A percentile compares a stretch with the other conserved stretches of the same genome.
phyloP scores from a whole-genome alignment of 37 sponge, comb jelly and placozoan genomes.

The Axinella damicornis region DNA sequence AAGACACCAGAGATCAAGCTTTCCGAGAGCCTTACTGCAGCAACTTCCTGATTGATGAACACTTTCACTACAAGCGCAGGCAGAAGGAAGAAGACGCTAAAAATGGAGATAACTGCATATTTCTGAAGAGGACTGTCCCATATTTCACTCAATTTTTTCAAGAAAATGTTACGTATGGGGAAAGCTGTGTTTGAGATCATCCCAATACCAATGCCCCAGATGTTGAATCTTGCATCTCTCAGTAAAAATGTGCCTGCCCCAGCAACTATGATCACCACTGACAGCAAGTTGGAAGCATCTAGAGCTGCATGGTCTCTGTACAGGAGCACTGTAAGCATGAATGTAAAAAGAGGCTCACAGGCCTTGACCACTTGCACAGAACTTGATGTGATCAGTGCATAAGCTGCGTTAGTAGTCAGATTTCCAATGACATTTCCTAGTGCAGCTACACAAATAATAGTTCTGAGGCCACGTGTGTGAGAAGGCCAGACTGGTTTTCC shows the following conservation, averaged over 20 bases:
- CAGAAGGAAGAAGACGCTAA: not conserved
- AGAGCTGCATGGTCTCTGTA: not conserved
- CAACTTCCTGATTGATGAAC: not conserved
- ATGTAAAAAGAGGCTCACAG: not conserved
- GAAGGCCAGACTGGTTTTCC: too few species aligned
- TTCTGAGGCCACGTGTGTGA: too few species aligned
- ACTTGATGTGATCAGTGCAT: not conserved
- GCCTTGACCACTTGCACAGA: not conserved
- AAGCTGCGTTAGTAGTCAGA: too few species aligned
- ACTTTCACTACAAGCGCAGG: not conserved
- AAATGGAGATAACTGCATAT: not conserved
- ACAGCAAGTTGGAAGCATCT: too few species aligned
- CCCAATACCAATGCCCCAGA: not conserved
- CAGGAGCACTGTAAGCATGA: not conserved
- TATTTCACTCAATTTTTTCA: not conserved
- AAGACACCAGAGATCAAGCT: not conserved
- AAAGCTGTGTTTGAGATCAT: constrained; percentile 11
- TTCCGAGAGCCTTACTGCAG: not conserved
- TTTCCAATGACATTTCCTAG: too few species aligned
- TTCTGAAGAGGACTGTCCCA: not conserved
- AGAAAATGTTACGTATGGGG: not conserved
- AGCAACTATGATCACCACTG: not conserved
- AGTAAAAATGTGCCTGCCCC: not conserved
- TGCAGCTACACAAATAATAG: too few species aligned
- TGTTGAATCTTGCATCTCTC: not conserved